Base-by-base conservation (phyloP, 1,140 invertebrate species). In the Pollicipes pollicipes region DNA sequence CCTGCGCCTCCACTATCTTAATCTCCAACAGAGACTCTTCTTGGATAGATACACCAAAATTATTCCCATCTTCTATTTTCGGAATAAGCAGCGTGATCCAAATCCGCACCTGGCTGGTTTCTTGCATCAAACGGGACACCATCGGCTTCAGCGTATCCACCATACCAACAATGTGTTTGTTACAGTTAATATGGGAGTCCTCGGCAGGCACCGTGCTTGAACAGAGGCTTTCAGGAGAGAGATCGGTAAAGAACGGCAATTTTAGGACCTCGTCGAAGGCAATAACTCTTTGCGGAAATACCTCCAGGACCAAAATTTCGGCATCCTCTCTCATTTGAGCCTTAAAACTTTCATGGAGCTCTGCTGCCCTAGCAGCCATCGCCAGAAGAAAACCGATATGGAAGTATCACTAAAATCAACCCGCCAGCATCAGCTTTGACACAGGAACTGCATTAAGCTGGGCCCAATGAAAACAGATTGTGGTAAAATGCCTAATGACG, bases 81-180 rank as follows among this genome's bases (percentile, higher is more conserved):
- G 96, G 96, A 80, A 98, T 98, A 84, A 97, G 88, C 77, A 96
- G 96, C 26, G 92, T 93, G 77, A 99, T 93, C 96, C 96, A 99
- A 93, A 98, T 97, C 85, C 98, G 98, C 70, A 98, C 80, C 78
- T 91, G 84, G 83, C 97, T 95, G 69, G 93, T 88, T 82, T 97
- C 91, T 79, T 97, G 93, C 71, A 97, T 88, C 64, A 97, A 84
- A 78, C 95, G 90, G 76, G 91, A 85, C 76, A 97, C 95, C 74
- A 58, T 87, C 16, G 95, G 95, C 77, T 97, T 97, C 0, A 97
- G 89, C 78, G 90, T 85, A 78, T 89, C 87, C 74, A 96, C 91
- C 76, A 97, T 84, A 73, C 91, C 88, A 76, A 87, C 87, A 28
- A 98, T 83, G 70, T 88, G 85, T 77, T 88, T 86, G 80, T 98